Evolutionary conservation across 2,113 vertebrate species (phyloP), one percentile per base, ranked within the genome.

Genomic region (Trichechus manatus): DNA sequence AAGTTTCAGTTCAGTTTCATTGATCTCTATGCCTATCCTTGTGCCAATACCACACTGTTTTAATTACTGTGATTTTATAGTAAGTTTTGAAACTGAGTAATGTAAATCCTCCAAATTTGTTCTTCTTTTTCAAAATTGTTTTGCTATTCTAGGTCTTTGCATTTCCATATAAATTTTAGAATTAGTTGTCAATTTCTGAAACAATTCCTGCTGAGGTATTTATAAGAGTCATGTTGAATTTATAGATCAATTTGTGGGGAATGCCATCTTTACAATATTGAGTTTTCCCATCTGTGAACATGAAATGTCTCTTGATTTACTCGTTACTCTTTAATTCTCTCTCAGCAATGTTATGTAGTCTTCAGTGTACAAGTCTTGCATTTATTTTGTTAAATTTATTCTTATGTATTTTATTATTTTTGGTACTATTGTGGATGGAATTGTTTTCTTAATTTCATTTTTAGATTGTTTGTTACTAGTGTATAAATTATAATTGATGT

Each of bases 371-470:
- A 89, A 92, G 39, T 53, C 9, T 81, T 90, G 9, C 0, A 29
- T 6, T 78, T 89, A 39, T 25, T 75, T 56, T 56, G 53, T 17
- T 56, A 56, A 56, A 56, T 56, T 56, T 56, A 56, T 56, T 56
- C 53, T 11, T 15, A 17, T 56, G 53, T 15, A 56, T 56, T 96
- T 86, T 87, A 79, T 86, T 81, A 6, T 59, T 88, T 66, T 94
- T 61, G 13, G 68, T 70, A 39, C 19, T 50, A 50, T 13, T 68
- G 1, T 90, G 14, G 19, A 77, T 83, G 53, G 6, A 94, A 50
- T 93, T 27, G 11, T 93, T 42, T 90, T 50, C 61, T 87, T 79
- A 63, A 82, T 66, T 92, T 93, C 39, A 89, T 44, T 89, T 86
- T 83, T 95, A 36, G 20, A 75, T 64, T 50, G 29, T 64, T 87